Base-by-base conservation (phyloP, 2,888 invertebrate species). In the Willowsia nigromaculata region DNA sequence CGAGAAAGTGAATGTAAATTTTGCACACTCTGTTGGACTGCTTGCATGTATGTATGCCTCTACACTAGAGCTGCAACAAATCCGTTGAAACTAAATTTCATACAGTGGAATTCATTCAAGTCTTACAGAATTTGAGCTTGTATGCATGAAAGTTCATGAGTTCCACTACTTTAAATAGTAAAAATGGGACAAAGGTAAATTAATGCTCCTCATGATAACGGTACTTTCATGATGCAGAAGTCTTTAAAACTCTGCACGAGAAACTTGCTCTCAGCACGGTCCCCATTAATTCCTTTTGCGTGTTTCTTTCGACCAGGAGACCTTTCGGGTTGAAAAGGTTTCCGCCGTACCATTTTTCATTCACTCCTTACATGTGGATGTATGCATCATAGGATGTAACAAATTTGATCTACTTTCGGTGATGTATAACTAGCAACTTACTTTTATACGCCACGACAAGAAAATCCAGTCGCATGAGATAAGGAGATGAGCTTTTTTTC, bases 261-360 rank as follows among this genome's bases (percentile, higher is more conserved):
- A 65, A 13, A 33, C 50, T 50, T 74, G 43, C 30, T 74, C 74
- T 27, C 74, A 47, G 50, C 47, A 59, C 37, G 59, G 30, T 40
- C 27, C n/a, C 82, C 47, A 82, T 65, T 82, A 65, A 65, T 82
- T 27, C 43, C 82, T 43, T 62, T 30, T 30, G 82, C 62, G 71
- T 33, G 68, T 62, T 65, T 50, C 22, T 1, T 27, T 53, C 68
- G 71, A 71, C 83, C 53, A 50, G 53, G 62, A 53, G 71, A 83
- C 83, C 83, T 83, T 65, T 53, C 9, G 71, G 83, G 83, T 68
- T 47, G 50, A 53, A 53, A 33, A 56, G 71, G 68, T 83, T 83
- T 53, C 68, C 50, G 9, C 7, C 59, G 37, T 56, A 27, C 71
- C 71, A 84, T 84, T 84, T 84, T 84, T 84, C 84, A 74, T 74